Conservation (phyloP, 2,888 invertebrate genomes). For the Papilio demoleus region DNA sequence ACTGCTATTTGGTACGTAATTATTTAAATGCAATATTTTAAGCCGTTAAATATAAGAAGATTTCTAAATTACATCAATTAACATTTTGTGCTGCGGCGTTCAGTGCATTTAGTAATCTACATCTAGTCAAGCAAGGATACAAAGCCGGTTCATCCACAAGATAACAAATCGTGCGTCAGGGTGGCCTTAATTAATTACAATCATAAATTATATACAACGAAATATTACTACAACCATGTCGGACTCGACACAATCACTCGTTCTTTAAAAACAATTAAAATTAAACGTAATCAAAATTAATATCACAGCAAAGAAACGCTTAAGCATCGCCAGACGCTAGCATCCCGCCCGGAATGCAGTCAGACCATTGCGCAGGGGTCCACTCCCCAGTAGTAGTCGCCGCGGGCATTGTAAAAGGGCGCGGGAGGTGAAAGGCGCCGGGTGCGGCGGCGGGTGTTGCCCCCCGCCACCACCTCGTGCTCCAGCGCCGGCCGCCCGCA, state of each 20-base stretch:
- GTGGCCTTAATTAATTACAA: slow-evolving; percentile 53
- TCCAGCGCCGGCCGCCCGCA: slow-evolving; percentile 40
- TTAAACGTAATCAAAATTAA: slow-evolving; percentile 69
- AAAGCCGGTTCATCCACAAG: slow-evolving; percentile 21
- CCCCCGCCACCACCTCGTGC: slow-evolving; percentile 33
- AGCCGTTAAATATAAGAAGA: slow-evolving; percentile 2
- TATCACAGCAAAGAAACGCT: slow-evolving; percentile 78
- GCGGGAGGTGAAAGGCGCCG: slow-evolving; percentile 16
- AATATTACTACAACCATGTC: slow-evolving; percentile 57
- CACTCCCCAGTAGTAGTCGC: slow-evolving; percentile 34
- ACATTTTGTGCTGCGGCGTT: slow-evolving; percentile 39
- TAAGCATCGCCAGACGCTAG: slow-evolving; percentile 51
- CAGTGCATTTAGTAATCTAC: slow-evolving; percentile 32
- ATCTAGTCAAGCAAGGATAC: slow-evolving; percentile 19
- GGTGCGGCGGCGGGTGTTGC: slow-evolving; percentile 25
- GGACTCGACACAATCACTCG: slow-evolving; percentile 61
- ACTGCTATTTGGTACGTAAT: slow-evolving; percentile 50
- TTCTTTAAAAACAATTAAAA: slow-evolving; percentile 59
- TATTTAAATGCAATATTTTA: slow-evolving; percentile 27
- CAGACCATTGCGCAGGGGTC: slow-evolving; percentile 40
- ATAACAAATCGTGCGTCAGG: slow-evolving; percentile 30
- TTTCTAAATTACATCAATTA: slow-evolving; percentile 17
- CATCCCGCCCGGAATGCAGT: slow-evolving; percentile 41
- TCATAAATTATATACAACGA: slow-evolving; percentile 65
- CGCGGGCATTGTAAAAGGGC: slow-evolving; percentile 18